phyloP scores from a whole-genome alignment of 1,140 invertebrate species.

The Trachymyrmex septentrionalis region DNA sequence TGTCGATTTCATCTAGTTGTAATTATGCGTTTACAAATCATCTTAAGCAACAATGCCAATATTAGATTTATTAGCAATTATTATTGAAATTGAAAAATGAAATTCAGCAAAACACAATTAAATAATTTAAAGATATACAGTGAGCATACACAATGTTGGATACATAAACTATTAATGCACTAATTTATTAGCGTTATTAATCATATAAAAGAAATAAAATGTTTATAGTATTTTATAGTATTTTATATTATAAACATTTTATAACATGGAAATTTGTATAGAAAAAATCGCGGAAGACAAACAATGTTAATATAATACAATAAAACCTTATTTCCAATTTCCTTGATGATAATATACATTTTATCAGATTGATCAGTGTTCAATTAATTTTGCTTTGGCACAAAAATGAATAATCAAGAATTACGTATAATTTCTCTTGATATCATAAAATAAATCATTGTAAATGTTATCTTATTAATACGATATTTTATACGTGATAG shows the following conservation, averaged over 20 bases:
- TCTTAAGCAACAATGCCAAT: neutral
- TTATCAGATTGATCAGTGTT: slow-evolving; percentile 11
- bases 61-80: neutral
- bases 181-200: neutral
- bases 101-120: neutral
- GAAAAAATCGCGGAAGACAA: neutral
- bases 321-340: slow-evolving; percentile 10
- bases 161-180: neutral
- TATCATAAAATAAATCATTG: neutral
- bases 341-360: slow-evolving; percentile 6
- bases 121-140: neutral
- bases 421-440: neutral
- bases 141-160: neutral
- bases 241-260: neutral
- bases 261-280: neutral
- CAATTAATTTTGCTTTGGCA: neutral
- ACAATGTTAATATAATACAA: neutral
- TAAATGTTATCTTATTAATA: neutral
- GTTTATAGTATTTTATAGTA: neutral
- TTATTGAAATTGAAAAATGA: neutral
- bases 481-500: neutral
- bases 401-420: neutral
- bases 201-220: neutral
- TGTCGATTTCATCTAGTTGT: neutral
- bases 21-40: neutral